These are phyloP conservation scores for Pangasius larnaudii DNA, from an alignment of 2,797 vertebrate species.

Conservation along the genomic window DNA sequence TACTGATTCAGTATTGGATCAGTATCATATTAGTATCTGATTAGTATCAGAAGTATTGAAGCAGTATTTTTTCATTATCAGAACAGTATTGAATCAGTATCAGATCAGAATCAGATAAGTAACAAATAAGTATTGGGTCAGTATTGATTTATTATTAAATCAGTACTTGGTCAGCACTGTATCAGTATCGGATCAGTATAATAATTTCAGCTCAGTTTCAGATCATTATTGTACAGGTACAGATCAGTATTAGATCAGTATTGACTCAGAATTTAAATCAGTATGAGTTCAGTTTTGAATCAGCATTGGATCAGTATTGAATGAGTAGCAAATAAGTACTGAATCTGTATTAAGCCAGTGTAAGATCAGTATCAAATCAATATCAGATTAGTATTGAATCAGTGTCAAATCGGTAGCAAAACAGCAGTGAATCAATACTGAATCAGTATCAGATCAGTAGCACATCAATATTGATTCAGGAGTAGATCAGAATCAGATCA, in stretches of 20 bases:
- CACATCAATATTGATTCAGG: background rate
- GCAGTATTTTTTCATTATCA: background rate
- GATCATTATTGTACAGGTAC: too few relatives aligned
- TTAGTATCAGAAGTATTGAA: background rate
- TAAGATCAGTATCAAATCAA: background rate
- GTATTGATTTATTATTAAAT: background rate
- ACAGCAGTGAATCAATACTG: background rate
- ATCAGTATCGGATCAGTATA: background rate
- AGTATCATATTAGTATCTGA: background rate
- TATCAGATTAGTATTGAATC: background rate
- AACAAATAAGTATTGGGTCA: background rate
- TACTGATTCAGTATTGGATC: background rate
- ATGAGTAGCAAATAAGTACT: too few relatives aligned
- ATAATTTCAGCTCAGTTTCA: too few relatives aligned
- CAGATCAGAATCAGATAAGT: background rate
- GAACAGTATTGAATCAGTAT: background rate
- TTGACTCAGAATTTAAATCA: background rate
- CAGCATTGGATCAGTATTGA: background rate
- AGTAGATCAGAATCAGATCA: too few relatives aligned
- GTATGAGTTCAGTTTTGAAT: background rate
- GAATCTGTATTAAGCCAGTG: background rate
- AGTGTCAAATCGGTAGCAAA: background rate
- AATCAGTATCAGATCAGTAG: background rate
- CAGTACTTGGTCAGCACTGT: background rate
- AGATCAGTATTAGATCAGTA: too few relatives aligned